Base-by-base conservation (phyloP, 2,888 invertebrate genomes). In the Mycalesis mineus region DNA sequence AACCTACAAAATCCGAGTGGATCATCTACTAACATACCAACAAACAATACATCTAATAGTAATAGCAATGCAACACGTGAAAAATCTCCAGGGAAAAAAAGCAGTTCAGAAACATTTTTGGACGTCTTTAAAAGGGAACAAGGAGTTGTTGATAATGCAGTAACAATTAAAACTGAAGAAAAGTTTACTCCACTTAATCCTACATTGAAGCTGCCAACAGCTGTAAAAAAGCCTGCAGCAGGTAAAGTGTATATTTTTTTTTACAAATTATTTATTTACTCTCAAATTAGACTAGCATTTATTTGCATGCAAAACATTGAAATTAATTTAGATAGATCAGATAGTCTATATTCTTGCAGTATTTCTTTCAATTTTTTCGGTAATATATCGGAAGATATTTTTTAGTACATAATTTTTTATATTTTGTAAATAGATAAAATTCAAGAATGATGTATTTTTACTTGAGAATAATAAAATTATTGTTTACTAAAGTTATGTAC, bases 101-200 rank as follows among this genome's bases (percentile, higher is more conserved):
- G 71, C 48, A 74, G 70, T 1, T 60, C 75, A 7, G 86, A 87
- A 69, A 88, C 88, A 7, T 89, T 88, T 74, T 70, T 89, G 63
- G 89, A 89, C 84, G 89, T 89, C 41, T 89, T 88, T 64, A 88
- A 88, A 63, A 79, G 88, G 69, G 89, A 88, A 65, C 88, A 88
- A 66, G 84, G 86, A 29, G 65, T 73, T 36, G 65, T 69, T 58
- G 68, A 67, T 44, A 60, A 57, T 45, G 41, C 58, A 8, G 39
- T 55, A 33, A 40, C 52, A 13, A 48, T 78, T n/a, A 84, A 82
- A 76, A 77, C 70, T 64, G 87, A 88, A 61, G 67, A 75, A 6
- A 52, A n/a, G 1, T 7, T 64, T 7, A 62, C 70, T 54, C 62
- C 70, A 22, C 22, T 22, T 22, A 22, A 22, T 29, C n/a, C 13